A percentile compares a stretch with the other conserved stretches of the same genome.
Conservation (phyloP, 2,888 invertebrate species). For the Polyploca ridens region DNA sequence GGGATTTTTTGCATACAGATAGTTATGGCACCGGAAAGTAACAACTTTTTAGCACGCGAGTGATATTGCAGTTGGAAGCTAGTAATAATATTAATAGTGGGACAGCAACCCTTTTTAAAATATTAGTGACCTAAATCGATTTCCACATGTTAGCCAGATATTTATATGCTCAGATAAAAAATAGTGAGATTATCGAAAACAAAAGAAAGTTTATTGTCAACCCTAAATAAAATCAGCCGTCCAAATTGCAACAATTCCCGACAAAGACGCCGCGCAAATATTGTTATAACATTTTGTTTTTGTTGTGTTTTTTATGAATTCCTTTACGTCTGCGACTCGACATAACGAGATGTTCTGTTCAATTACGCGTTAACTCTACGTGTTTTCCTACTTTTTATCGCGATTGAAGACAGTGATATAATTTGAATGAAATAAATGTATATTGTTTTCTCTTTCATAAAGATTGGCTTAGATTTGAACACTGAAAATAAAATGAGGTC, state of each 20-base stretch:
- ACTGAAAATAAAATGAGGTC: no score
- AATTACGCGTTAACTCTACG: neutral
- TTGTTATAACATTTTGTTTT: constrained; percentile 48
- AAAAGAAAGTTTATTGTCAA: constrained; percentile 16
- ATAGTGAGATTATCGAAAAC: neutral
- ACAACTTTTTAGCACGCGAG: no score
- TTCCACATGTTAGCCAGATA: no score
- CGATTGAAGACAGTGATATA: neutral
- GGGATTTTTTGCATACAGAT: no score
- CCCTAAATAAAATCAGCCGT: constrained; percentile 34
- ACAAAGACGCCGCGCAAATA: constrained; percentile 41
- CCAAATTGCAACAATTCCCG: constrained; percentile 46
- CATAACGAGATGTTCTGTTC: neutral
- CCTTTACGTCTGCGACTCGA: constrained; percentile 29
- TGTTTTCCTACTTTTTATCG: neutral
- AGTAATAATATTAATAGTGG: no score
- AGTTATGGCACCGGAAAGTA: no score
- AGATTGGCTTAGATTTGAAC: no score
- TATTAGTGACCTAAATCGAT: no score
- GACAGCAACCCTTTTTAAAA: no score
- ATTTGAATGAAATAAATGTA: neutral
- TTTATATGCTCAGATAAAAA: no score
- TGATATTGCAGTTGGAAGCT: no score
- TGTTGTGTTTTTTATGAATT: constrained; percentile 34
- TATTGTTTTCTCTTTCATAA: no score